Evolutionary conservation across 37 sponge, comb jelly and placozoan genomes (phyloP), one percentile per base, ranked within the genome.

Genomic region (Amphimedon queenslandica): DNA sequence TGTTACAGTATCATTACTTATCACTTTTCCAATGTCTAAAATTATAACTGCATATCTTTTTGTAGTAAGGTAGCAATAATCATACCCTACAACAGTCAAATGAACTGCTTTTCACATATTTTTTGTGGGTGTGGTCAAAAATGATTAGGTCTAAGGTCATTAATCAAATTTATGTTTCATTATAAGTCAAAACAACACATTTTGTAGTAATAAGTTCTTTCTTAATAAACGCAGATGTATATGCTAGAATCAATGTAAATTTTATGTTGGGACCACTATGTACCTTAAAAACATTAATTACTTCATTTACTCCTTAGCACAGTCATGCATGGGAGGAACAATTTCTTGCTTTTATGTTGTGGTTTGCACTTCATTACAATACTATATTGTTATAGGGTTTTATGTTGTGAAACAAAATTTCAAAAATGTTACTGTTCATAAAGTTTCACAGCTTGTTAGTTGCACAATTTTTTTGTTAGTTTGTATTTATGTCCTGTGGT

Each of bases 401-500:
- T n/a, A n/a, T n/a, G n/a, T n/a, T n/a, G n/a, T n/a, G n/a, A n/a
- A n/a, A n/a, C n/a, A n/a, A n/a, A n/a, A n/a, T n/a, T n/a, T n/a
- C n/a, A n/a, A n/a, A n/a, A n/a, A n/a, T n/a, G n/a, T n/a, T n/a
- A n/a, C n/a, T n/a, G n/a, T n/a, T n/a, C n/a, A n/a, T n/a, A n/a
- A n/a, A 47, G 53, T 47, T 47, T 47, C 13, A 18, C 53, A 47
- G 53, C 13, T 8, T 8, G 13, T 18, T 18, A 13, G 8, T 47
- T 8, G 53, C 13, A 18, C 42, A 5, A 18, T 29, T 42, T 38
- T n/a, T 38, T 42, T 21, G 10, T 38, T 21, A 37, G 43, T 13
- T 28, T 75, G 11, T 31, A 35, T 38, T 23, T 43, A 38, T 18
- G 58, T 33, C 77, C 77, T 43, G 77, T 66, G 3, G 64, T 36